Evolutionary conservation across 2,797 vertebrate species (phyloP).

Genomic region (Champsocephalus esox): DNA sequence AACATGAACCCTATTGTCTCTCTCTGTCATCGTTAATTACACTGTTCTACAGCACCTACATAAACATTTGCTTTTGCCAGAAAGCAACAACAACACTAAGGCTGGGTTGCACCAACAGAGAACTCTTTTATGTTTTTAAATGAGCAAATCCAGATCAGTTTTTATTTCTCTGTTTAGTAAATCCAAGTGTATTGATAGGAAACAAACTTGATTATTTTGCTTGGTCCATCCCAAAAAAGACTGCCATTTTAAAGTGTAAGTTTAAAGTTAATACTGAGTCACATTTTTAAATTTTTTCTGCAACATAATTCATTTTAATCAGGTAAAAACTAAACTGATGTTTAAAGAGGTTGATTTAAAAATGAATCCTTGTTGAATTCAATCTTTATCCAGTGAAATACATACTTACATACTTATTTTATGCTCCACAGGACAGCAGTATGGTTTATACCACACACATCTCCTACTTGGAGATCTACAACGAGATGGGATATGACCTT

Average conservation of each 20-base stretch:
- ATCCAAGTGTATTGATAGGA: too few relatives aligned
- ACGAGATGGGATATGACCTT: constrained; percentile 95
- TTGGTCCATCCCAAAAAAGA: too few relatives aligned
- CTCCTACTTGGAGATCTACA: constrained; percentile 99
- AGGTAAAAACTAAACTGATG: not conserved
- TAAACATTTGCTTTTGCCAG: not conserved
- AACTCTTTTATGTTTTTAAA: not conserved
- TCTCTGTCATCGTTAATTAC: not conserved
- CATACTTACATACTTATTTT: not conserved
- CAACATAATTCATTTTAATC: too few relatives aligned
- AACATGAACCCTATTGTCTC: not conserved
- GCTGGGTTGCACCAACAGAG: not conserved
- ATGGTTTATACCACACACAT: constrained; percentile 92
- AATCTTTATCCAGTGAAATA: too few relatives aligned
- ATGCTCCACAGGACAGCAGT: constrained; percentile 86
- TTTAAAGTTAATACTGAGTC: too few relatives aligned
- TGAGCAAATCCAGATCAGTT: not conserved
- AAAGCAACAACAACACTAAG: not conserved
- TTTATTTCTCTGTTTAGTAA: too few relatives aligned
- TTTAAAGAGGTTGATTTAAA: not conserved
- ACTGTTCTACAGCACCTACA: not conserved
- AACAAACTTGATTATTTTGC: too few relatives aligned
- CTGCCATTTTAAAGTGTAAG: too few relatives aligned
- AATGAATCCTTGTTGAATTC: not conserved
- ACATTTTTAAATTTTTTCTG: too few relatives aligned